Evolutionary conservation across 2,113 vertebrate species (phyloP), one percentile per base, ranked within the genome.

Genomic region (Arizona elegans): DNA sequence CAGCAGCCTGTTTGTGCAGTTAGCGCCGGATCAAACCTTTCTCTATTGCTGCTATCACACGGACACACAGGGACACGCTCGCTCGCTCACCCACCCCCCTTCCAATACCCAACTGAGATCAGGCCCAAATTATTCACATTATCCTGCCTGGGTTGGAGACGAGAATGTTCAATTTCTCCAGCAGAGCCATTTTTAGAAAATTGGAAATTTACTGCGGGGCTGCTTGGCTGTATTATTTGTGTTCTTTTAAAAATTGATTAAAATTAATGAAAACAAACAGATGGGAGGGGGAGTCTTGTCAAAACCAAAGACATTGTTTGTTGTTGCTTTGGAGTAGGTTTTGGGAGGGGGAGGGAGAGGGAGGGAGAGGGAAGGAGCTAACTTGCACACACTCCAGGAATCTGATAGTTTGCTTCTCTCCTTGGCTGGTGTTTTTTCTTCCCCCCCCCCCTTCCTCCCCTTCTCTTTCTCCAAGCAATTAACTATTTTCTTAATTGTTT

Each of bases 401-500:
- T 94, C 90, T 90, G 94, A 95, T 94, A 56, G 70, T 43, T 87
- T 26, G 47, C 88, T 87, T 24, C 52, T 54, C n/a, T 5, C 26
- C 10, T 24, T 17, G 7, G n/a, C 43, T 50, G 33, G 38, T 15
- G 58, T 59, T 0, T 23, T 58, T 21, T 24, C 12, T 9, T 23
- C 8, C 23, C 21, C 9, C 7, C 7, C 26, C 70, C 26, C 3
- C 17, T 47, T 59, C 58, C 12, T 38, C 43, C 38, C 47, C 15
- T n/a, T 23, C 33, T 55, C 93, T 33, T 92, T 8, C 94, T 86
- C 55, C 24, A 17, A 86, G 90, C 17, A 88, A 92, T 85, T 90
- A 92, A 59, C 88, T 15, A 2, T 94, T 95, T 94, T 70, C 86
- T 94, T 96, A 94, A 96, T 96, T 85, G 95, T 94, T 59, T 94